Base-by-base conservation (phyloP, 2,113 vertebrate genomes). In the Nibea coibor region DNA sequence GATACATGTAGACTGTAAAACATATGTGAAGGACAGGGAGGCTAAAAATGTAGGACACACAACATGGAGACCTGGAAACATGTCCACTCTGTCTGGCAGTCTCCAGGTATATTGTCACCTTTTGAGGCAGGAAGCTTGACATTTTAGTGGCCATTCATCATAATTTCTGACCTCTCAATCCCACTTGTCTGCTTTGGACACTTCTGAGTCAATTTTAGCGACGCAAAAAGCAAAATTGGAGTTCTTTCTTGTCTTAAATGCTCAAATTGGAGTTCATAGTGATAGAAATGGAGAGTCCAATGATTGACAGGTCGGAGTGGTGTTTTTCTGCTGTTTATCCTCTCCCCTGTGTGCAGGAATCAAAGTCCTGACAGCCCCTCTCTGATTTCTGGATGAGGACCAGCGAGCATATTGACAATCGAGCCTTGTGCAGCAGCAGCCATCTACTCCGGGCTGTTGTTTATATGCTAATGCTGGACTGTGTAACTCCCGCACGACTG, bases 351-450 rank as follows among this genome's bases (percentile, higher is more conserved):
- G 82, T 81, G 78, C 58, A 73, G 84, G 78, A 89, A 88, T 88
- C 88, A 92, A 80, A 91, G 85, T 81, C 74, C 74, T 85, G 88
- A 86, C 90, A 88, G 85, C 81, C 79, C 68, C 62, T 62, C 68
- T 87, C 83, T 89, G 87, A 89, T 92, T 78, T 73, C 81, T 86
- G 82, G 91, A 93, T 90, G 89, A 87, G 88, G 77, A 91, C 91
- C 81, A 92, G 88, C 47, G 65, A 87, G 72, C 85, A 86, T 89
- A 90, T 90, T 88, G 91, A 90, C 86, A 88, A 77, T 76, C 61
- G 61, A 82, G 87, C 62, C 50, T 79, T 78, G 66, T 82, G 78
- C 50, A 67, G 63, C 59, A 56, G 68, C 70, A 58, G 58, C 76
- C 84, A 61, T 83, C 72, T 61, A 61, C 76, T 75, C 57, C 70